A percentile compares a stretch with the other conserved stretches of the same genome.
These are phyloP conservation scores for Solen grandis DNA, from an alignment of 1,140 invertebrate species.

Conservation along the genomic window DNA sequence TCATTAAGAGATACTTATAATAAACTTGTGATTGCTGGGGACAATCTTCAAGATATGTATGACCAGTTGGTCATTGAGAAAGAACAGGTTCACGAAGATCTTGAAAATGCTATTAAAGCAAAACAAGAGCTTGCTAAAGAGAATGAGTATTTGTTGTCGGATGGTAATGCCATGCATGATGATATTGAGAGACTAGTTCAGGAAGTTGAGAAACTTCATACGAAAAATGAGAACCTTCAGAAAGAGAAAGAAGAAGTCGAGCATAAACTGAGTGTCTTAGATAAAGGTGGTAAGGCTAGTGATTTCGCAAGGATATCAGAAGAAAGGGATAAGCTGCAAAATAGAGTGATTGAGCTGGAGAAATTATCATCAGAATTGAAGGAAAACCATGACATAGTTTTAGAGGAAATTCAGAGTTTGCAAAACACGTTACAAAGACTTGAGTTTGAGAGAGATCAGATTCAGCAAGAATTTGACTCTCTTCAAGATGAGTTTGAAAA, in stretches of 20 bases:
- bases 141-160: constrained; percentile 72
- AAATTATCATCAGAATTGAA: constrained; percentile 59
- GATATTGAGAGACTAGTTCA: constrained; percentile 74
- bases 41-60: constrained; percentile 76
- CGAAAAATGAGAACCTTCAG: constrained; percentile 63
- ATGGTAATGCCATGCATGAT: constrained; percentile 74
- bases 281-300: constrained; percentile 68
- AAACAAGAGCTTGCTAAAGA: constrained; percentile 70
- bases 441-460: constrained; percentile 64
- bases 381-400: constrained; percentile 72
- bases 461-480: constrained; percentile 62
- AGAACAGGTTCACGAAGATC: constrained; percentile 62
- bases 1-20: constrained; percentile 71
- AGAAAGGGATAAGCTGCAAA: constrained; percentile 68
- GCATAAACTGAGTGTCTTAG: constrained; percentile 62
- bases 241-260: constrained; percentile 71
- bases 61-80: constrained; percentile 70
- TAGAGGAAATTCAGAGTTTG: constrained; percentile 75
- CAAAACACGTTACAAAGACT: constrained; percentile 61
- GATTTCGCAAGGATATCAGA: constrained; percentile 72
- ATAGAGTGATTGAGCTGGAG: constrained; percentile 61
- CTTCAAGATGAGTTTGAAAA: constrained; percentile 71
- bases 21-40: constrained; percentile 74
- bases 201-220: constrained; percentile 73
- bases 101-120: constrained; percentile 57